Evolutionary conservation across 1,140 invertebrate genomes (phyloP), one percentile per base, ranked within the genome.

Genomic region (Listronotus oregonensis): DNA sequence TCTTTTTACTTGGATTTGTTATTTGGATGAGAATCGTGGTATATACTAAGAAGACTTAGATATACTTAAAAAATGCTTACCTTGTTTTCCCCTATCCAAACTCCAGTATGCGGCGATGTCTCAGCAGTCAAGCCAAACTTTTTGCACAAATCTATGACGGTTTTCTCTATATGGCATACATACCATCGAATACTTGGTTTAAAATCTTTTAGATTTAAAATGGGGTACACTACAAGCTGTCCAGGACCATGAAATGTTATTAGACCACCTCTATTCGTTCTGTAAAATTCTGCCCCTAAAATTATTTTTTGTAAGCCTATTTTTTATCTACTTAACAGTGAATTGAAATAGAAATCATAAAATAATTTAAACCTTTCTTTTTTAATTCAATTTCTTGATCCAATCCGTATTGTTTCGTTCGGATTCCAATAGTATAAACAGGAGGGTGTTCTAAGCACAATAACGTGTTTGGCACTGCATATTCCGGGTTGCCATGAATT

Each of bases 231-330:
- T 3, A 98, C 94, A 18, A 99, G 80, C 76, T 99, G 98, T 0
- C 98, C 98, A 11, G 95, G 96, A 0, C 98, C 97, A 78, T 99
- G 98, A 80, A 98, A 99, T 6, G 98, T 99, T 21, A 99, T 96
- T 1, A 99, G 83, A 6, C 98, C 98, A 17, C 98, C 96, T 43
- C 97, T 82, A 80, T 98, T 92, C 0, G 95, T 96, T 66, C 87
- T 85, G 69, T 86, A 83, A 78, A 96, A 97, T 55, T 97, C 93
- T 0, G 96, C 96, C 21, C 78, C 77, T 78, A 64, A 47, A 69
- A 62, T 37, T 37, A 37, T 12, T 4, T 7, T 4, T 37, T 37
- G 8, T 37, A 37, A 37, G 1, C 21, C 5, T 5, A 1, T 3
- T 27, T 27, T 27, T 27, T 27, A 27, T 27, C 1, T 27, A 27